Conservation (phyloP, 2,888 invertebrate genomes). For the Julus scanicus region DNA sequence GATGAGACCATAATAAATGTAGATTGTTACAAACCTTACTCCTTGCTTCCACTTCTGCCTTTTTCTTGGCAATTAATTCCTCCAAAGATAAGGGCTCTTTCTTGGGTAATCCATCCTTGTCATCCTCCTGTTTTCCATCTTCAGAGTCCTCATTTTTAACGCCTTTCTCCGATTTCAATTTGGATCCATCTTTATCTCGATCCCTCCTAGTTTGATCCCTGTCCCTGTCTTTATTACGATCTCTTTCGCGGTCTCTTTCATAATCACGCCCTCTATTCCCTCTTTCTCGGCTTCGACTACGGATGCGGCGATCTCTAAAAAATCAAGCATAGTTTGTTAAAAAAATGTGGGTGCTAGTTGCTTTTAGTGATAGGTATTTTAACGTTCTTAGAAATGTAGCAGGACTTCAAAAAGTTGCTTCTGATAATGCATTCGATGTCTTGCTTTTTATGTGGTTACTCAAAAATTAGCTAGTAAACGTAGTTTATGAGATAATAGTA, state of each 20-base stretch:
- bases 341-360: no score
- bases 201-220: not conserved
- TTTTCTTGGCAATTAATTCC: constrained; percentile 93
- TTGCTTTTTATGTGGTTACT: no score
- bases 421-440: no score
- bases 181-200: constrained; percentile 49
- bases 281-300: constrained; percentile 51
- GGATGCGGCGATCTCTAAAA: constrained; percentile 53
- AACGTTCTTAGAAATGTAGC: no score
- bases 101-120: constrained; percentile 64
- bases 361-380: no score
- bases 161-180: constrained; percentile 49
- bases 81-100: constrained; percentile 93
- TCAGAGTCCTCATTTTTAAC: constrained; percentile 63
- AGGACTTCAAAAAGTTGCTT: no score
- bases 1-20: not conserved
- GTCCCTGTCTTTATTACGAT: constrained; percentile 50
- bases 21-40: constrained; percentile 75
- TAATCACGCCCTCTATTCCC: constrained; percentile 44
- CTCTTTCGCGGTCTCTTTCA: constrained; percentile 28
- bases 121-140: constrained; percentile 62
- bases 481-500: no score
- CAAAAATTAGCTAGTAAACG: no score
- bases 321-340: not conserved
- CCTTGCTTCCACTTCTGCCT: constrained; percentile 92